Conservation (phyloP, 2,113 vertebrate species). For the Pachypanchax playfairii region DNA sequence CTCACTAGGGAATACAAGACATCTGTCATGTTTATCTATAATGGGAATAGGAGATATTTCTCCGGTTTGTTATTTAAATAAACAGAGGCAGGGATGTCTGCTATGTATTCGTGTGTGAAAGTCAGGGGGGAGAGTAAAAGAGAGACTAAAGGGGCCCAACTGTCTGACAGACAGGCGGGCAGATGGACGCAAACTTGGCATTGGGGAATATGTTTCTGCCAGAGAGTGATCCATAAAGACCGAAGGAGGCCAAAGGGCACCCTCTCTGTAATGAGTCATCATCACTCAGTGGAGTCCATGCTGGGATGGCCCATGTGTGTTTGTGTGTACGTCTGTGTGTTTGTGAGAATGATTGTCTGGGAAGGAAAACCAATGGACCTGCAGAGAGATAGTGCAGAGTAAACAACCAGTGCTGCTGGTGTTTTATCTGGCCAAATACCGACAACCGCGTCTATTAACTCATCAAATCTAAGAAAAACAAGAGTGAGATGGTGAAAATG, state of each 20-base stretch:
- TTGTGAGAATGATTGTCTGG: conserved; percentile 44
- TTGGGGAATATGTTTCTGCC: conserved; percentile 74
- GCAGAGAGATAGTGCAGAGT: conserved; percentile 70
- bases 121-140: conserved; percentile 40
- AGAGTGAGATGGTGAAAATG: conserved; percentile 54
- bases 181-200: conserved; percentile 74
- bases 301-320: conserved; percentile 40
- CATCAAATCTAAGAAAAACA: conserved; percentile 48
- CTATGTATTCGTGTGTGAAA: conserved; percentile 76
- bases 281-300: conserved; percentile 73
- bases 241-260: conserved; percentile 65
- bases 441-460: conserved; percentile 63
- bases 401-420: conserved; percentile 66
- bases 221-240: conserved; percentile 75
- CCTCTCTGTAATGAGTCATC: conserved; percentile 75
- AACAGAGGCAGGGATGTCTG: conserved; percentile 70
- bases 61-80: conserved; percentile 73
- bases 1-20: conserved; percentile 40
- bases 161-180: conserved; percentile 68
- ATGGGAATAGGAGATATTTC: conserved; percentile 62
- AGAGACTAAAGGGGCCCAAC: conserved; percentile 61
- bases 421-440: conserved; percentile 70
- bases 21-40: conserved; percentile 57
- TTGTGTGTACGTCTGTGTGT: conserved; percentile 32
- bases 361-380: conserved; percentile 58